Conservation (phyloP, 2,888 invertebrate genomes). For the Dysmachus trigonus region DNA sequence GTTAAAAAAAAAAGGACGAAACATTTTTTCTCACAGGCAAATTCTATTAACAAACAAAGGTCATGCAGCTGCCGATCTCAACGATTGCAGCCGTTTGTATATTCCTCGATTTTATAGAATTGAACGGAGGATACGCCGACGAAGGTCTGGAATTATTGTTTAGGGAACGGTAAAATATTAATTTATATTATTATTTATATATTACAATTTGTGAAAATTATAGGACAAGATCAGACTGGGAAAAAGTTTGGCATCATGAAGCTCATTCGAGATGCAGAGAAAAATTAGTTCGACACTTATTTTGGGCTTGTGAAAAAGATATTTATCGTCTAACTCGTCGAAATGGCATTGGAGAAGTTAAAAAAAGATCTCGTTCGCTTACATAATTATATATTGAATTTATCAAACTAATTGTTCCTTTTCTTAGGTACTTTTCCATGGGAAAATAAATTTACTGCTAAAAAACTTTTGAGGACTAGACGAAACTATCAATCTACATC, state of each 20-base stretch:
- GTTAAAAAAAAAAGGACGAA: background rate
- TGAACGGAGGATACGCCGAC: slow-evolving; percentile 56
- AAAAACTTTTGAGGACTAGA: slow-evolving; percentile 58
- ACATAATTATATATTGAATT: background rate
- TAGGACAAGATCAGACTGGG: slow-evolving; percentile 68
- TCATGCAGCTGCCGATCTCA: slow-evolving; percentile 54
- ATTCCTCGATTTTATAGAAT: slow-evolving; percentile 57
- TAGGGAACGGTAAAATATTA: slow-evolving; percentile 62
- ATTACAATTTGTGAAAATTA: slow-evolving; percentile 45
- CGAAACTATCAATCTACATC: slow-evolving; percentile 51
- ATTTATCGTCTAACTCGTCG: slow-evolving; percentile 68
- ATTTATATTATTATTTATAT: background rate
- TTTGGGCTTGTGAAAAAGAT: slow-evolving; percentile 72
- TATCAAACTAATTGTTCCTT: background rate
- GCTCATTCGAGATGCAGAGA: slow-evolving; percentile 69
- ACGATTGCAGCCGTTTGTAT: slow-evolving; percentile 60
- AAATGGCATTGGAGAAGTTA: slow-evolving; percentile 55
- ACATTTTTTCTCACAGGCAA: background rate
- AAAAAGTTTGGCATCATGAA: slow-evolving; percentile 69
- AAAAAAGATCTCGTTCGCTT: slow-evolving; percentile 14
- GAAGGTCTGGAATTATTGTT: slow-evolving; percentile 66
- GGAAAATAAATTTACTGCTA: slow-evolving; percentile 60
- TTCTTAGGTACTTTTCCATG: slow-evolving; percentile 59
- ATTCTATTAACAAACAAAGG: background rate
- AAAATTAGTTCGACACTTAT: slow-evolving; percentile 67